Conservation (phyloP, 2,113 vertebrate species). For the Spheniscus mendiculus region DNA sequence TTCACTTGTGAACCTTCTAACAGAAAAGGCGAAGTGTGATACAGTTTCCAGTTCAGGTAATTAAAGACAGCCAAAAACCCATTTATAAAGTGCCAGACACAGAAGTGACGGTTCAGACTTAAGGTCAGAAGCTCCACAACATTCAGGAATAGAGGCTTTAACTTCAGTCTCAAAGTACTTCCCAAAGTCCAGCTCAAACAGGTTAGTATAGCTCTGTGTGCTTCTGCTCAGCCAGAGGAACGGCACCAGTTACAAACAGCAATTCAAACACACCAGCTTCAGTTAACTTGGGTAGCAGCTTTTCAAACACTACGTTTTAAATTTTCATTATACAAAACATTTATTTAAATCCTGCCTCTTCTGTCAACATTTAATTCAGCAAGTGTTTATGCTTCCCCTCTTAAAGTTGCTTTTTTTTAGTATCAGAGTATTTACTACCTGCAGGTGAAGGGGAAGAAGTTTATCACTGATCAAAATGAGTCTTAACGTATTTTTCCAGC, state of each 20-base stretch:
- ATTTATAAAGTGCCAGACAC: background rate
- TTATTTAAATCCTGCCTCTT: background rate
- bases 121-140: background rate
- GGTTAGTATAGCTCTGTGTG: background rate
- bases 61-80: background rate
- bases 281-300: background rate
- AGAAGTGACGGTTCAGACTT: background rate
- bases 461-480: background rate
- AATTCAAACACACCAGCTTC: background rate
- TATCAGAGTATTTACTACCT: background rate
- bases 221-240: background rate
- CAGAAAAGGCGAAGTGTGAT: background rate
- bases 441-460: background rate
- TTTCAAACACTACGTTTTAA: background rate
- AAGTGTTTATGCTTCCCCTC: background rate
- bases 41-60: background rate
- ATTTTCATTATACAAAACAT: background rate
- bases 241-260: background rate
- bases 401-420: background rate
- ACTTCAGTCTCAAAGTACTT: background rate
- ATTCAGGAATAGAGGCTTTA: background rate
- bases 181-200: background rate
- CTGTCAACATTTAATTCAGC: background rate
- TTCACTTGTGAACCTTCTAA: background rate
- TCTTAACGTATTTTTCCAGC: background rate